Percentiles rank a stretch among this genome's conserved stretches.
phyloP scores from a whole-genome alignment of 1,140 invertebrate species.

The Drosophila pseudoobscura region DNA sequence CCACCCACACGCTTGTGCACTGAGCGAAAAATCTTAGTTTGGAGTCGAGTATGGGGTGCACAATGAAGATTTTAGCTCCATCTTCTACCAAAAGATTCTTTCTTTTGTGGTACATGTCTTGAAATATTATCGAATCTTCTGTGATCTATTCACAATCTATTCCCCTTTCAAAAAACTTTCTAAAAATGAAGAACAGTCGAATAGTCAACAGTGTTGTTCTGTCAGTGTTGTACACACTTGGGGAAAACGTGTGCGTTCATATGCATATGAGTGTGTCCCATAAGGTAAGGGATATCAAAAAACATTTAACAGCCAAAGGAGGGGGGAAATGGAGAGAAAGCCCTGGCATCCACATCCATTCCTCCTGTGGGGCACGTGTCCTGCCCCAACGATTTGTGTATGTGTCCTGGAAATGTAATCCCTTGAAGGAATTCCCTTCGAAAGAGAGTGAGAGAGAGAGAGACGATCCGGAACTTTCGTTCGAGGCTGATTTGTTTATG shows the following conservation, averaged over 20 bases:
- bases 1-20: constrained; percentile 1
- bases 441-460: not conserved
- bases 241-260: no score
- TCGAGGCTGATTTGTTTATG: constrained; percentile 11
- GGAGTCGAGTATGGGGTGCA: no score
- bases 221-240: no score
- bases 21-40: no score
- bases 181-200: no score
- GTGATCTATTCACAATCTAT: no score
- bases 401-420: constrained; percentile 22
- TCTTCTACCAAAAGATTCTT: no score
- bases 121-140: no score
- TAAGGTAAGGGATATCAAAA: constrained; percentile 19
- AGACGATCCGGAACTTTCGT: not conserved
- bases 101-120: no score
- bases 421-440: constrained; percentile 15
- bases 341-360: constrained; percentile 13
- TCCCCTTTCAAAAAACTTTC: no score
- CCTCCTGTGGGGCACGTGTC: constrained; percentile 10
- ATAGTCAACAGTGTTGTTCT: no score
- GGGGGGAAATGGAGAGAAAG: not conserved
- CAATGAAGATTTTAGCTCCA: no score
- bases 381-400: not conserved
- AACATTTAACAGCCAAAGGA: constrained; percentile 13
- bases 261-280: constrained; percentile 17